Evolutionary conservation across 1,140 invertebrate genomes (phyloP), one percentile per base, ranked within the genome.

Genomic region (Scaptodrosophila lebanonensis): DNA sequence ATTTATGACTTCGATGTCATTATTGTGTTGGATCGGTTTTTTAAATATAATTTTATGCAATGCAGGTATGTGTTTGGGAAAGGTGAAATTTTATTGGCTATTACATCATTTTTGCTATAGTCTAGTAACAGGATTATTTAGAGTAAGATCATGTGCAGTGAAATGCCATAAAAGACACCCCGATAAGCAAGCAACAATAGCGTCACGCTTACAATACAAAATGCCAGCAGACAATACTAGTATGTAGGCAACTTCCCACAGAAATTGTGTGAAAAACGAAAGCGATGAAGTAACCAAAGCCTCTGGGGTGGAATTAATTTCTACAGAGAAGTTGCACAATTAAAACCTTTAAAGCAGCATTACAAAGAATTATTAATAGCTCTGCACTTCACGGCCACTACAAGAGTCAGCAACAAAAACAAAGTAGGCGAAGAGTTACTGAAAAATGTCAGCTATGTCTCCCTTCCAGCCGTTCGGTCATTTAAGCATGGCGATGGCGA

Each of bases 311-410:
- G 56, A 75, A 35, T 77, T 72, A 68, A 68, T 79, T 79, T 79
- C 75, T 62, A 79, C 66, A 66, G 69, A 82, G 83, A 82, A 69
- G 75, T 82, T 79, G 75, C 75, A 79, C 75, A 79, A 79, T 79
- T 79, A 82, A 79, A 67, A 66, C 51, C 45, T 63, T 63, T 67
- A 53, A 77, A 77, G 40, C 45, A 51, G 22, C 38, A 16, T 13
- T 40, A 59, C 22, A 61, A 61, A 60, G 61, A 67, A 73, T 69
- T 76, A 79, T 82, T 72, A 75, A 82, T 67, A 59, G 65, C 51
- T 50, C 36, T 20, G 33, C 38, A 63, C 20, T 49, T 50, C 47
- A 47, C 12, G 50, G 50, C 39, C 38, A 20, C 38, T 29, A 35
- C 49, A 53, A 54, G 49, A 67, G 73, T 43, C 49, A 11, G 30